phyloP scores from a whole-genome alignment of 2,888 invertebrate genomes.

The Euphydryas editha region DNA sequence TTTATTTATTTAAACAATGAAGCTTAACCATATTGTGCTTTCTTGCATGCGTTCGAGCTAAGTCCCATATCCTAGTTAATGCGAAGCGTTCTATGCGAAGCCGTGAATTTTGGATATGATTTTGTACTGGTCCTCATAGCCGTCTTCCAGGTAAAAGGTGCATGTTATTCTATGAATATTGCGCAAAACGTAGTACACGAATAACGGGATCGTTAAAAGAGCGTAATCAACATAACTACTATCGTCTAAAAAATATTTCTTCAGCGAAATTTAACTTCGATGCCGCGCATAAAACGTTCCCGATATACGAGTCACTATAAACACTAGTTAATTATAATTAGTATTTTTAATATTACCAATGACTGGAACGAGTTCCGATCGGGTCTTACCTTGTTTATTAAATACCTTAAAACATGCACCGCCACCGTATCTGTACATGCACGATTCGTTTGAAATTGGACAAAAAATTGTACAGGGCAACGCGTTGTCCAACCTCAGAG shows the following conservation, averaged over 20 bases:
- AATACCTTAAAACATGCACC: conserved; percentile 67
- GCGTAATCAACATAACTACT: not conserved
- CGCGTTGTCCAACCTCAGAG: conserved; percentile 52
- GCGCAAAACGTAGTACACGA: conserved; percentile 11
- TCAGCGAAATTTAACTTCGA: not conserved
- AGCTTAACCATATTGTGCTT: conserved; percentile 8
- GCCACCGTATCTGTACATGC: conserved; percentile 70
- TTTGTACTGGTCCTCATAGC: conserved; percentile 1
- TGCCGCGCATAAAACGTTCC: not conserved
- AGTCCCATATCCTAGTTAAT: not conserved
- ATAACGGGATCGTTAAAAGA: conserved; percentile 18
- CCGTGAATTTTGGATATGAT: conserved; percentile 21
- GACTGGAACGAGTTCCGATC: conserved; percentile 23
- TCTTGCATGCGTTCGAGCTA: conserved; percentile 26
- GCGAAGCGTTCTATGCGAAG: conserved; percentile 31
- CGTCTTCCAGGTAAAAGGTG: conserved; percentile 1
- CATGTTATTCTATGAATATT: conserved; percentile 25
- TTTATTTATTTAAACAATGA: not conserved
- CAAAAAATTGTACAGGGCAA: conserved; percentile 42
- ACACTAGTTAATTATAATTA: conserved; percentile 20
- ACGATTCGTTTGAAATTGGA: conserved; percentile 62
- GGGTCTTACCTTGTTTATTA: conserved; percentile 67
- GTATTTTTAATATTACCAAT: conserved; percentile 23
- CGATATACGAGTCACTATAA: conserved; percentile 18
- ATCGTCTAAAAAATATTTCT: not conserved